Conservation (phyloP, 2,888 invertebrate genomes). For the Callinectes sapidus region DNA sequence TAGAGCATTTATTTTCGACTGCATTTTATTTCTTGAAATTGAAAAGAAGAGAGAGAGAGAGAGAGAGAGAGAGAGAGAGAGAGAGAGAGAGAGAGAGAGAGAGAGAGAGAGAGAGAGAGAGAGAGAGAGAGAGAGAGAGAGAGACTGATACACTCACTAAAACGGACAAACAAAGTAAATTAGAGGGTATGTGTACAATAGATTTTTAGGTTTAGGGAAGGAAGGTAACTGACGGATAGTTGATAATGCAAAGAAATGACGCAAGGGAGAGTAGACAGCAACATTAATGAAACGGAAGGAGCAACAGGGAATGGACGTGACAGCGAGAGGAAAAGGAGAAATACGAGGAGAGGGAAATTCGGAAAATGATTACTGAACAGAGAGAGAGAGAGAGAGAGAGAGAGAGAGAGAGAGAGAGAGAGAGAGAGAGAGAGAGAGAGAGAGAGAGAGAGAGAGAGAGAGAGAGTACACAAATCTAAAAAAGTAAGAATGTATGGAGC, state of each 20-base stretch:
- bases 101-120: neutral
- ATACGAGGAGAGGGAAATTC: neutral
- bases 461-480: neutral
- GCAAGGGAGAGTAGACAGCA: neutral
- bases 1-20: neutral
- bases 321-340: neutral
- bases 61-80: conserved; percentile 37
- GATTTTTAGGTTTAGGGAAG: neutral
- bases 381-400: conserved; percentile 26
- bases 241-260: neutral
- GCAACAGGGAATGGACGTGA: neutral
- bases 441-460: conserved; percentile 24
- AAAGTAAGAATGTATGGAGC: neutral
- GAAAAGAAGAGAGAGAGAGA: conserved; percentile 17
- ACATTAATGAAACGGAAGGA: neutral
- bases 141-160: neutral
- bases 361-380: neutral
- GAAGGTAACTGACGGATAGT: neutral
- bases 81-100: conserved; percentile 37
- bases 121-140: neutral
- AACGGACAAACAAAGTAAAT: neutral
- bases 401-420: conserved; percentile 29
- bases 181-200: neutral
- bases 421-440: conserved; percentile 29
- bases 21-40: conserved; percentile 7